phyloP scores from a whole-genome alignment of 1,140 invertebrate species.

The Polyergus mexicanus region DNA sequence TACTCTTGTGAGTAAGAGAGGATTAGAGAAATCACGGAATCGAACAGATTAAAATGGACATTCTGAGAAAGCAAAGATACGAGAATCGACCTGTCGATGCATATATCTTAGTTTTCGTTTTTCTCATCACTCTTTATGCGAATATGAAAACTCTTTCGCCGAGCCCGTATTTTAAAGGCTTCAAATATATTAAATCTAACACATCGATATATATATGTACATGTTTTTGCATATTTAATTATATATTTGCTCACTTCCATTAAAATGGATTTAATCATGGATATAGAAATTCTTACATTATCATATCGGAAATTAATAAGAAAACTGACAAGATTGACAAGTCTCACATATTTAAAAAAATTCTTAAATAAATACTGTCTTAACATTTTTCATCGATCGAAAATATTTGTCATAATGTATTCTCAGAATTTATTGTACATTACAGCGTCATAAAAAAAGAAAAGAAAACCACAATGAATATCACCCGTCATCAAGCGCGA shows the following conservation, averaged over 20 bases:
- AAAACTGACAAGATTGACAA: background rate
- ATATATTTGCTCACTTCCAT: background rate
- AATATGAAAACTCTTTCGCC: conserved; percentile 8
- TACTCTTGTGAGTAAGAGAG: conserved; percentile 37
- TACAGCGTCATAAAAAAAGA: no score
- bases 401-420: background rate
- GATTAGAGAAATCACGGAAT: conserved; percentile 62
- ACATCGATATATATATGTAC: background rate
- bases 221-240: background rate
- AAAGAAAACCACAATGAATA: background rate
- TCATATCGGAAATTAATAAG: background rate
- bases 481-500: background rate
- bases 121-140: conserved; percentile 14
- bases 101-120: background rate
- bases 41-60: conserved; percentile 65
- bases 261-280: background rate
- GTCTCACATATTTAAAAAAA: background rate
- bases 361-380: background rate
- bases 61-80: conserved; percentile 45
- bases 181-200: conserved; percentile 31
- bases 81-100: conserved; percentile 53
- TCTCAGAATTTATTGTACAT: background rate
- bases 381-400: background rate
- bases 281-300: background rate
- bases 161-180: background rate